Conservation (phyloP, 2,113 vertebrate species). For the Athene cunicularia region DNA sequence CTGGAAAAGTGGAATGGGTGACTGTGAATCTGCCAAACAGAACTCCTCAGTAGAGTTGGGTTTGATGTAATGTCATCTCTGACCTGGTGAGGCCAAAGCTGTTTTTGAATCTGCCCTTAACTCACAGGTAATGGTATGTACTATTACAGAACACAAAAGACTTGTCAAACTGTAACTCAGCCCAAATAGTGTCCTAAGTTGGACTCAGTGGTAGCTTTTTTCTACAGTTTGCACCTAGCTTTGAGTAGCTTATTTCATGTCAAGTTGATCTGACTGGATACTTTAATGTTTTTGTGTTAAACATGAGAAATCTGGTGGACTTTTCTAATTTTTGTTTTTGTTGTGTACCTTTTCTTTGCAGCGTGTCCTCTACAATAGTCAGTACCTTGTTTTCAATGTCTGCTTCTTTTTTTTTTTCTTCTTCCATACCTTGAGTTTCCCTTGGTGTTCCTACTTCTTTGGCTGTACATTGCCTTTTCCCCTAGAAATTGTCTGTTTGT, state of each 20-base stretch:
- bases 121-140: not conserved
- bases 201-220: not conserved
- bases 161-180: accelerated
- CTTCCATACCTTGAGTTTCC: not conserved
- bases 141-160: not conserved
- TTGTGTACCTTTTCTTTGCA: not conserved
- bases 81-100: not conserved
- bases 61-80: not conserved
- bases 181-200: accelerated
- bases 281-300: not conserved
- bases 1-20: not conserved
- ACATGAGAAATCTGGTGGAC: not conserved
- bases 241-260: not conserved
- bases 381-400: not conserved
- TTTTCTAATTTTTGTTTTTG: not conserved
- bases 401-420: not conserved
- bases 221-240: not conserved
- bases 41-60: not conserved
- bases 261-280: not conserved
- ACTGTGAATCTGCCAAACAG: not conserved
- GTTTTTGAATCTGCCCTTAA: not conserved
- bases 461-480: not conserved
- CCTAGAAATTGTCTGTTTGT: conserved; percentile 26
- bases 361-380: accelerated
- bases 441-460: not conserved